A percentile compares a stretch with the other conserved stretches of the same genome.
These are phyloP conservation scores for Trichopoda pennipes DNA, from an alignment of 2,888 invertebrate species.

Conservation along the genomic window DNA sequence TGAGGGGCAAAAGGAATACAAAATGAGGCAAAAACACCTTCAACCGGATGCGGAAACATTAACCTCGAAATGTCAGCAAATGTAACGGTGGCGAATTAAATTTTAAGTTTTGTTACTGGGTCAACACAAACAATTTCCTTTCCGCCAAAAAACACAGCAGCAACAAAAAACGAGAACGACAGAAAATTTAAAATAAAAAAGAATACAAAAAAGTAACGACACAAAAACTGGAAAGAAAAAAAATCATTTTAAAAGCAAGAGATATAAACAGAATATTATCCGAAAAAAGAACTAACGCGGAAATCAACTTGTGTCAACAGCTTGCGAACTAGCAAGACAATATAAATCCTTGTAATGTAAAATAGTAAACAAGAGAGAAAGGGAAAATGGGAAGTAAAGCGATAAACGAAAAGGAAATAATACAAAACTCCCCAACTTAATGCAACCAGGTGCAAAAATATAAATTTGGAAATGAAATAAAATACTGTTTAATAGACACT, in stretches of 20 bases:
- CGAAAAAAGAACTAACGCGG: slow-evolving; percentile 44
- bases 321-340: slow-evolving; percentile 72
- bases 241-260: slow-evolving; percentile 34
- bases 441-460: slow-evolving; percentile 57
- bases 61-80: slow-evolving; percentile 70
- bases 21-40: slow-evolving; percentile 69
- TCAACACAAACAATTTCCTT: slow-evolving; percentile 67
- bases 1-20: slow-evolving; percentile 8
- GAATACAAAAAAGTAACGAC: slow-evolving; percentile 31
- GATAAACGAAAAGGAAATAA: slow-evolving; percentile 33
- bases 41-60: slow-evolving; percentile 71
- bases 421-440: slow-evolving; percentile 35
- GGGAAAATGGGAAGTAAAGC: not conserved
- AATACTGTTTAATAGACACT: slow-evolving; percentile 2
- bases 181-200: slow-evolving; percentile 30
- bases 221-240: not conserved
- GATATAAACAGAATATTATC: slow-evolving; percentile 1
- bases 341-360: slow-evolving; percentile 65
- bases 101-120: slow-evolving; percentile 66
- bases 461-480: slow-evolving; percentile 1
- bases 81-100: slow-evolving; percentile 67
- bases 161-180: slow-evolving; percentile 9
- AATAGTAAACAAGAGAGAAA: not conserved
- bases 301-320: slow-evolving; percentile 75
- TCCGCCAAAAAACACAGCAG: slow-evolving; percentile 18